Percentiles rank a stretch among this genome's conserved stretches.
phyloP scores from a whole-genome alignment of 1,140 invertebrate species.

The Pogonomyrmex californicus region DNA sequence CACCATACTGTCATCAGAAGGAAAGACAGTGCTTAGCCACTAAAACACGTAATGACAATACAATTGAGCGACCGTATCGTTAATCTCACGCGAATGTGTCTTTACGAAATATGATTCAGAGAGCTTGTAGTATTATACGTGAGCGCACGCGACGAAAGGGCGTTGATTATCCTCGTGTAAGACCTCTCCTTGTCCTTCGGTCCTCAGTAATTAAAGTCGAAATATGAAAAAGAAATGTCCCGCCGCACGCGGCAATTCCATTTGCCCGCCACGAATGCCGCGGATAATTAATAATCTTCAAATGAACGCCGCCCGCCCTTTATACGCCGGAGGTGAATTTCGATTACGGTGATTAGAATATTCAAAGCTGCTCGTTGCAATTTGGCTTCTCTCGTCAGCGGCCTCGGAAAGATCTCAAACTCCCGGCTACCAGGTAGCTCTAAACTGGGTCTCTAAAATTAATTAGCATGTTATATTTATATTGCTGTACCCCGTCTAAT shows the following conservation, averaged over 20 bases:
- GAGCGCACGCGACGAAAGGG: conserved; percentile 21
- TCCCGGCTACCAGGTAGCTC: neutral
- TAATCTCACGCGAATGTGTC: conserved; percentile 56
- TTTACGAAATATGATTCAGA: conserved; percentile 55
- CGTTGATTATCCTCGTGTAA: conserved; percentile 40
- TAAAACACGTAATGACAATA: conserved; percentile 12
- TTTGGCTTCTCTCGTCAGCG: neutral
- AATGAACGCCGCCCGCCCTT: neutral
- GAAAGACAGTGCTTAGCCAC: conserved; percentile 13
- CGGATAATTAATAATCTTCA: conserved; percentile 49
- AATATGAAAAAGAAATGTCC: conserved; percentile 35
- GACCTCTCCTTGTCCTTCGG: conserved; percentile 1
- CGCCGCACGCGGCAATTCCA: conserved; percentile 26
- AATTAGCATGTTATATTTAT: conserved; percentile 21
- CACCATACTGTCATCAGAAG: neutral
- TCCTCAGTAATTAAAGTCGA: conserved; percentile 46
- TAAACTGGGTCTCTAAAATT: neutral
- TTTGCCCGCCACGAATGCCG: neutral
- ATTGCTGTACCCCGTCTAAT: conserved; percentile 15
- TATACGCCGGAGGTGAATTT: neutral
- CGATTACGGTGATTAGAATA: conserved; percentile 25
- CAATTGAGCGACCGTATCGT: conserved; percentile 41
- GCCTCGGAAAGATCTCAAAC: neutral
- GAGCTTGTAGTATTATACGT: conserved; percentile 10
- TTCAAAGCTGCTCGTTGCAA: neutral